These are phyloP conservation scores for Mimachlamys varia DNA, from an alignment of 2,888 invertebrate species.

Conservation along the genomic window DNA sequence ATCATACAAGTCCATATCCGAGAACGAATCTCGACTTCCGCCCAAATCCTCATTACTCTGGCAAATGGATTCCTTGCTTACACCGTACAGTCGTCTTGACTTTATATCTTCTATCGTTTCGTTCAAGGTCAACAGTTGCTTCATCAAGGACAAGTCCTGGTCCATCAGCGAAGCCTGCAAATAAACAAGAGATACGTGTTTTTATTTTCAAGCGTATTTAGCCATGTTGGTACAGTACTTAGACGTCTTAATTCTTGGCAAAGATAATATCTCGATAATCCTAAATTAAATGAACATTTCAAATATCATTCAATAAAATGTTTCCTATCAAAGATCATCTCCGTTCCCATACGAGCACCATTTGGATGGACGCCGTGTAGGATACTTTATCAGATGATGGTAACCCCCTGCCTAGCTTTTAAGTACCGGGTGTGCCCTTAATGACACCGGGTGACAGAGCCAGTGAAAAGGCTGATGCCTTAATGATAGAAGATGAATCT, in stretches of 20 bases:
- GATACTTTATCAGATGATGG: not conserved
- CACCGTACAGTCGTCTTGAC: constrained; percentile 61
- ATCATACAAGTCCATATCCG: constrained; percentile 72
- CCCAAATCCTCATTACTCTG: constrained; percentile 66
- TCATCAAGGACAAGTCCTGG: constrained; percentile 77
- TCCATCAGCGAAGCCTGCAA: constrained; percentile 77
- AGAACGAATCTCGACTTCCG: constrained; percentile 68
- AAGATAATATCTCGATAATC: too few species aligned
- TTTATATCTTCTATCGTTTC: constrained; percentile 78
- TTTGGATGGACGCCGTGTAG: not conserved
- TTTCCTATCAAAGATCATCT: not conserved
- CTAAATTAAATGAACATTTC: not conserved
- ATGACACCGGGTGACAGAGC: not conserved
- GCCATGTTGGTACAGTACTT: not conserved
- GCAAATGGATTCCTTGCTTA: constrained; percentile 65
- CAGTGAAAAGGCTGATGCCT: not conserved
- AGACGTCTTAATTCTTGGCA: too few species aligned
- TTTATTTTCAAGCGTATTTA: not conserved
- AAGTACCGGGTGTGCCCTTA: not conserved
- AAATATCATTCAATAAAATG: not conserved
- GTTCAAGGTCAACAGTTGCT: constrained; percentile 77
- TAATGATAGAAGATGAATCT: not conserved
- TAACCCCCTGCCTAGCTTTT: not conserved
- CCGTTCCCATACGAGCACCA: not conserved
- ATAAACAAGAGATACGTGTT: constrained; percentile 46